Evolutionary conservation across 2,113 vertebrate genomes (phyloP).

Genomic region (Macheiramphus alcinus): DNA sequence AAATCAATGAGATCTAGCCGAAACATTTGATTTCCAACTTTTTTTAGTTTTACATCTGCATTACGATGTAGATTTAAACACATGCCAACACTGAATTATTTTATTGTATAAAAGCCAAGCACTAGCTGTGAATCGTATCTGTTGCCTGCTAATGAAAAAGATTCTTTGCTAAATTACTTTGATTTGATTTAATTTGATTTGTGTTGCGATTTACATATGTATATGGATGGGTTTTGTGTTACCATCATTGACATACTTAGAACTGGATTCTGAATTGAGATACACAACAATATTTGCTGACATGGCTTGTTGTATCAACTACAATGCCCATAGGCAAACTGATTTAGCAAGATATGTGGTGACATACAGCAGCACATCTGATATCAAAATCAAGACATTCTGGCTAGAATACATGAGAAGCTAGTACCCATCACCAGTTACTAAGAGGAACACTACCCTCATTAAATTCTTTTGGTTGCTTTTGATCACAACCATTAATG

Average conservation of each 20-base stretch:
- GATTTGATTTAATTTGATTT: background rate
- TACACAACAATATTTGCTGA: background rate
- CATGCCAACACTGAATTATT: background rate
- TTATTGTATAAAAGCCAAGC: background rate
- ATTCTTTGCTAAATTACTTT: background rate
- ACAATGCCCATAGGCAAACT: background rate
- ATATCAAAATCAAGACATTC: background rate
- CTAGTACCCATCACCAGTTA: background rate
- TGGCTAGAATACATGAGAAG: background rate
- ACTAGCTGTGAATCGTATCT: background rate
- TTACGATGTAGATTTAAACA: background rate
- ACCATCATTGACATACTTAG: background rate
- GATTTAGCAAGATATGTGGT: conserved; percentile 20
- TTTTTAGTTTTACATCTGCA: background rate
- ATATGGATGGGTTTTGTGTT: background rate
- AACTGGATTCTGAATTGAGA: background rate
- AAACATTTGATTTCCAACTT: background rate
- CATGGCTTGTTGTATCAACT: background rate
- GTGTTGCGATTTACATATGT: background rate
- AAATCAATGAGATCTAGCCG: background rate
- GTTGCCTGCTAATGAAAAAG: background rate
- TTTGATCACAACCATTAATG: conserved; percentile 17
- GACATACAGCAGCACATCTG: background rate
- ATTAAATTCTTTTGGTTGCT: background rate
- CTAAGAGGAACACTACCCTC: background rate